Evolutionary conservation across 2,888 invertebrate species (phyloP).

Genomic region (Cephus pygmeus): DNA sequence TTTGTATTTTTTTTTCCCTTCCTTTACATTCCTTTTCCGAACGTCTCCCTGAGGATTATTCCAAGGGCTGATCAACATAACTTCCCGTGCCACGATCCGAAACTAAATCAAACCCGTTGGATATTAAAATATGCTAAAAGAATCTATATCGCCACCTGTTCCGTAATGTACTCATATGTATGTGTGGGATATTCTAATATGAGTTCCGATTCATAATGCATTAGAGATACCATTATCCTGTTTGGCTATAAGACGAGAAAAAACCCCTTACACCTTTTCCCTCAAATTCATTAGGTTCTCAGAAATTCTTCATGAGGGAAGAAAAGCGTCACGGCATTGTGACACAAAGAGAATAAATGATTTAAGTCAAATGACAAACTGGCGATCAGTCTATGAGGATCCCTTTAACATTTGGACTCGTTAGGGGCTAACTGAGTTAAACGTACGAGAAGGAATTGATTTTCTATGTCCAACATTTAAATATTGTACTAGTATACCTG

Average conservation of each 20-base stretch:
- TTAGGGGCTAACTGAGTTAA: not conserved
- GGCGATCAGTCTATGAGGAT: not conserved
- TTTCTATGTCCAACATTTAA: not conserved
- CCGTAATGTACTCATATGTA: slow-evolving; percentile 54
- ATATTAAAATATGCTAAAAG: slow-evolving; percentile 56
- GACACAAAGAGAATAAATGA: not conserved
- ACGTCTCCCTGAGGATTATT: not conserved
- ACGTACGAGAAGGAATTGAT: not conserved
- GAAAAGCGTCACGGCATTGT: not conserved
- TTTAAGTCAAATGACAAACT: not conserved
- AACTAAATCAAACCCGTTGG: slow-evolving; percentile 49
- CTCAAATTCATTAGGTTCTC: not conserved
- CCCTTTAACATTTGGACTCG: not conserved
- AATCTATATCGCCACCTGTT: slow-evolving; percentile 53
- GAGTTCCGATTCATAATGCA: slow-evolving; percentile 55
- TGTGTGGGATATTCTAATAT: slow-evolving; percentile 50
- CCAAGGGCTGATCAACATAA: not conserved
- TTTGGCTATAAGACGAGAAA: not conserved
- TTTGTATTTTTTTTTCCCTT: not conserved
- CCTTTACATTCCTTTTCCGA: not conserved
- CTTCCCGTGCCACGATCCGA: slow-evolving; percentile 37
- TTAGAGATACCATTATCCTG: slow-evolving; percentile 17
- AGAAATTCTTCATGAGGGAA: not conserved
- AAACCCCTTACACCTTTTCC: not conserved
- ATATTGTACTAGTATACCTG: not conserved